Evolutionary conservation across 2,113 vertebrate species (phyloP).

Genomic region (Gnathonemus echidnorhynchus): DNA sequence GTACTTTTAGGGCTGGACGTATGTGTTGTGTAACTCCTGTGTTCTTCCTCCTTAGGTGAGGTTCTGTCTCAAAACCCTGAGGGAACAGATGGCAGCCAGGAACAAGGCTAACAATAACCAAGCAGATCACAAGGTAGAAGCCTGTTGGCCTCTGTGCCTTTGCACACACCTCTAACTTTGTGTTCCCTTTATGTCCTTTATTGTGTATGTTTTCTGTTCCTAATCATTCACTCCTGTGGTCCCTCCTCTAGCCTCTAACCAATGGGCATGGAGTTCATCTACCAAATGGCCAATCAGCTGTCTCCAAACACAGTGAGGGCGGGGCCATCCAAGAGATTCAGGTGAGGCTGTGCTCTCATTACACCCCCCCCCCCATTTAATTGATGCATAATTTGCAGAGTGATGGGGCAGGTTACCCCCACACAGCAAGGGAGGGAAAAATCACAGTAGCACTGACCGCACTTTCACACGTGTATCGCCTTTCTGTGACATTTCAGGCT

Average conservation of each 20-base stretch:
- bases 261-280: not conserved
- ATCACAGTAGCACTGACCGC: not conserved
- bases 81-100: slow-evolving; percentile 67
- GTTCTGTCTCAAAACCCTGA: slow-evolving; percentile 63
- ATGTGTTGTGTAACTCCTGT: not conserved
- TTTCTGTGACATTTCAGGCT: not conserved
- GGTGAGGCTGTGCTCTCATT: not conserved
- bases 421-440: not conserved
- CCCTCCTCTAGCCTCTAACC: not conserved
- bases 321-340: not conserved
- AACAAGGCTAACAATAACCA: slow-evolving; percentile 34
- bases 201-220: not conserved
- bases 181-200: slow-evolving; percentile 21
- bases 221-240: not conserved
- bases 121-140: slow-evolving; percentile 45
- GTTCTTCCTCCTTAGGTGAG: slow-evolving; percentile 51
- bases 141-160: not conserved
- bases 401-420: not conserved
- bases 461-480: not conserved
- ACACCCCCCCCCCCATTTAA: not conserved
- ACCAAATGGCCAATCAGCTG: not conserved
- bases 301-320: not conserved
- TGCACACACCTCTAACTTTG: not conserved
- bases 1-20: not conserved
- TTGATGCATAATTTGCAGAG: not conserved